Evolutionary conservation across 2,797 vertebrate species (phyloP).

Genomic region (Siniperca obscura): DNA sequence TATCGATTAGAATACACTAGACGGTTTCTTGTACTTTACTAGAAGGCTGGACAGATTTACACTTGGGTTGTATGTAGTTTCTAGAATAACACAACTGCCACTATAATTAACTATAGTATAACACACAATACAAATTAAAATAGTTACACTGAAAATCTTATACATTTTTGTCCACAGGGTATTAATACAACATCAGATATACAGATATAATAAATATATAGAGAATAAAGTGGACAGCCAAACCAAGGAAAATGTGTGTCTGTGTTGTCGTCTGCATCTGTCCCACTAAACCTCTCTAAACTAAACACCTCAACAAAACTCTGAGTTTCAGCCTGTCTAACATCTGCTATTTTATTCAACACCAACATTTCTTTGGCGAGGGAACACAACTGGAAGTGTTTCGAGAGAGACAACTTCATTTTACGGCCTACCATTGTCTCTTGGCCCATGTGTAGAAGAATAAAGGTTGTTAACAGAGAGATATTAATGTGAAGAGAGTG

Average conservation of each 20-base stretch:
- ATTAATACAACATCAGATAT: too few relatives aligned
- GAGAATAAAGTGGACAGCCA: too few relatives aligned
- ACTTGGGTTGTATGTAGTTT: too few relatives aligned
- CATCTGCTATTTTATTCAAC: constrained; percentile 22
- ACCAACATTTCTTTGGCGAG: constrained; percentile 24
- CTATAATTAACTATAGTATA: too few relatives aligned
- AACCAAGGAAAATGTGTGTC: background rate
- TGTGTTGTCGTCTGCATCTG: constrained; percentile 6
- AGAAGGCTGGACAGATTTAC: too few relatives aligned
- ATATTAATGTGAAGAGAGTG: constrained; percentile 31
- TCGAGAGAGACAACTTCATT: constrained; percentile 28
- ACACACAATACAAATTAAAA: too few relatives aligned
- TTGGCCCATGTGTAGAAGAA: background rate
- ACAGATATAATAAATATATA: too few relatives aligned
- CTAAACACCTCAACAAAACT: constrained; percentile 8
- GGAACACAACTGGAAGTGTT: constrained; percentile 35
- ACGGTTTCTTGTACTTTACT: too few relatives aligned
- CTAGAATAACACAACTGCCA: too few relatives aligned
- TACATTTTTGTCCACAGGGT: too few relatives aligned
- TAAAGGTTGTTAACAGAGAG: constrained; percentile 10
- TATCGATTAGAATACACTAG: too few relatives aligned
- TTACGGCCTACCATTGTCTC: constrained; percentile 45
- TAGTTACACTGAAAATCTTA: too few relatives aligned
- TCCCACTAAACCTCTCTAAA: constrained; percentile 1
- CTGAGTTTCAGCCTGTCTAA: constrained; percentile 13